phyloP scores from a whole-genome alignment of 92 coral and sea anemone genomes.

The Micromussa lordhowensis region DNA sequence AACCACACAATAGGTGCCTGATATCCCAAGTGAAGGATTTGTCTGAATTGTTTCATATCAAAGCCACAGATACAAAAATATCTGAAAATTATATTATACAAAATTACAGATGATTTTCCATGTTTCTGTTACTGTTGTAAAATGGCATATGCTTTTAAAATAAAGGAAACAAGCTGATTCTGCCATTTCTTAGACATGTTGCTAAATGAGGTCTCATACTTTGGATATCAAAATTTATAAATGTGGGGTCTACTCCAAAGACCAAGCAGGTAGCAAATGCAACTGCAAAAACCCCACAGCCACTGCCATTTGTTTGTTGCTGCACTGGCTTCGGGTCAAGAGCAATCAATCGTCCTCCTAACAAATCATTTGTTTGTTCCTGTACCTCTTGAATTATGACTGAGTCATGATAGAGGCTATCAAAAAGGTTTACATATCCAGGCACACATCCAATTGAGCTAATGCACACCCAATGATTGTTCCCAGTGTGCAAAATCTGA shows the following conservation, averaged over 20 bases:
- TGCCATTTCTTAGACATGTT: constrained; percentile 32
- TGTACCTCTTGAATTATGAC: too few species aligned
- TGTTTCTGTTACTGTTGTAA: constrained; percentile 41
- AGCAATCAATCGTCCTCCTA: constrained; percentile 21
- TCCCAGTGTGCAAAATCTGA: constrained; percentile 69
- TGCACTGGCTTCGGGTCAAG: constrained; percentile 29
- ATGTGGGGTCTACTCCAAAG: constrained; percentile 37
- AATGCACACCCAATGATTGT: constrained; percentile 72
- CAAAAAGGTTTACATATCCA: constrained; percentile 12
- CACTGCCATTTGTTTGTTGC: constrained; percentile 39
- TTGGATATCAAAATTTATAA: constrained; percentile 15
- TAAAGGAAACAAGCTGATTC: constrained; percentile 37
- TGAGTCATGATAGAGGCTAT: too few species aligned
- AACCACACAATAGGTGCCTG: constrained; percentile 33
- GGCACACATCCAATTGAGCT: constrained; percentile 71
- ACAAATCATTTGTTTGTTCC: constrained; percentile 14
- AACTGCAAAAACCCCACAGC: constrained; percentile 32
- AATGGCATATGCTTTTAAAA: constrained; percentile 39
- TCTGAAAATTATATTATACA: constrained; percentile 43
- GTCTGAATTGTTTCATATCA: constrained; percentile 38
- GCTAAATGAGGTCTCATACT: constrained; percentile 33
- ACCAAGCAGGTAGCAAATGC: constrained; percentile 36
- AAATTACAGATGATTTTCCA: constrained; percentile 39
- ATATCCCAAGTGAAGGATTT: constrained; percentile 35
- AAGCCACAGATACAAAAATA: constrained; percentile 49